phyloP scores from a whole-genome alignment of 2,797 vertebrate genomes.

The Sparus aurata region DNA sequence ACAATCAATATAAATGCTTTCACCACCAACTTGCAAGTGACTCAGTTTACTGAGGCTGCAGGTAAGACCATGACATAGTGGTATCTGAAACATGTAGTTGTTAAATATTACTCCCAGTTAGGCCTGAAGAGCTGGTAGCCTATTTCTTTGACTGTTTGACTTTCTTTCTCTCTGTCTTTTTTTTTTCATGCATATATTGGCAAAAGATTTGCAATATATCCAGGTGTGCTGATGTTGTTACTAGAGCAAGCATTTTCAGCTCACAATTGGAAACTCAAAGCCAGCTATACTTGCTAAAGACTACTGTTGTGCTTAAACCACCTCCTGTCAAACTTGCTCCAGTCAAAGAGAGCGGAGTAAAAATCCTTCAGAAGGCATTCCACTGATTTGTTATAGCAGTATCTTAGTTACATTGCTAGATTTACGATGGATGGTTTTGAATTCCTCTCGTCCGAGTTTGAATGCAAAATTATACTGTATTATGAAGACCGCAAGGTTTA shows the following conservation, averaged over 20 bases:
- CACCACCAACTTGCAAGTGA: conserved; percentile 20
- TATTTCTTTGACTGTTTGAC: neutral
- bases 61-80: neutral
- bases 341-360: no score
- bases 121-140: neutral
- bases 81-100: neutral
- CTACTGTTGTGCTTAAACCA: no score
- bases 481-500: neutral
- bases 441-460: neutral
- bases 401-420: no score
- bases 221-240: neutral
- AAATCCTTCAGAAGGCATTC: no score
- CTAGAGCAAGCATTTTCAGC: neutral
- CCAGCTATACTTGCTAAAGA: neutral
- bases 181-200: neutral
- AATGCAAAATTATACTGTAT: neutral
- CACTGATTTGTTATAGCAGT: no score
- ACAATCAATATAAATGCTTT: conserved; percentile 48
- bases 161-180: neutral
- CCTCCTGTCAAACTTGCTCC: no score
- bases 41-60: conserved; percentile 7
- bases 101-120: neutral
- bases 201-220: neutral
- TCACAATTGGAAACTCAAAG: neutral
- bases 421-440: no score